Evolutionary conservation across 2,888 invertebrate species (phyloP), one percentile per base, ranked within the genome.

Genomic region (Drosophila mettleri): DNA sequence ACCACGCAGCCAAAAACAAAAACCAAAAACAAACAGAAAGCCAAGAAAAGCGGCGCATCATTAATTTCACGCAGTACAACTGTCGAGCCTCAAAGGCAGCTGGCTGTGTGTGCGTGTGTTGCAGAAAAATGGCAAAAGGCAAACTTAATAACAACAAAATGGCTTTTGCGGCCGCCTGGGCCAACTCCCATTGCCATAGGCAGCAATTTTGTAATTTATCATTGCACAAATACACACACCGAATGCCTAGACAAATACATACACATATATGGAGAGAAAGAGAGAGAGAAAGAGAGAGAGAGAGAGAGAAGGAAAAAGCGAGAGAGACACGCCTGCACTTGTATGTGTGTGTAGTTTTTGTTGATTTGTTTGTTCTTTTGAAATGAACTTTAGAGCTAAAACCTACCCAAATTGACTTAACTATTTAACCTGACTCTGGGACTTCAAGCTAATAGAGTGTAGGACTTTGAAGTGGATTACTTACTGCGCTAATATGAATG

Each of bases 141-240:
- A 88, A 89, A 85, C 89, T 89, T 85, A 89, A 85, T 85, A 89
- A 85, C 89, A 85, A 89, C 85, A 89, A 85, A 85, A 89, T 89
- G 85, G 80, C 77, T 77, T 88, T 77, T 89, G 89, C 60, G 85
- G 89, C 82, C 71, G 68, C 66, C 68, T 80, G 71, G 80, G 88
- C 80, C 73, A 79, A 79, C 71, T 74, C 76, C 52, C 85, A 67
- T 86, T 69, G 87, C 83, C 83, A 68, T 68, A 77, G 83, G 88
- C 88, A 86, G 79, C 86, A 71, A 79, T 87, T 85, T 89, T 85
- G 83, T 89, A 87, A 85, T 85, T 85, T 85, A 85, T 85, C 89
- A 89, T 89, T 82, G 80, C 87, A 85, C 78, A 84, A 74, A 84
- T 61, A 89, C 68, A 73, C 74, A 74, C 65, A 70, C 66, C 70